These are phyloP conservation scores for Dufourea novaeangliae DNA, from an alignment of 1,140 invertebrate species.

Conservation along the genomic window DNA sequence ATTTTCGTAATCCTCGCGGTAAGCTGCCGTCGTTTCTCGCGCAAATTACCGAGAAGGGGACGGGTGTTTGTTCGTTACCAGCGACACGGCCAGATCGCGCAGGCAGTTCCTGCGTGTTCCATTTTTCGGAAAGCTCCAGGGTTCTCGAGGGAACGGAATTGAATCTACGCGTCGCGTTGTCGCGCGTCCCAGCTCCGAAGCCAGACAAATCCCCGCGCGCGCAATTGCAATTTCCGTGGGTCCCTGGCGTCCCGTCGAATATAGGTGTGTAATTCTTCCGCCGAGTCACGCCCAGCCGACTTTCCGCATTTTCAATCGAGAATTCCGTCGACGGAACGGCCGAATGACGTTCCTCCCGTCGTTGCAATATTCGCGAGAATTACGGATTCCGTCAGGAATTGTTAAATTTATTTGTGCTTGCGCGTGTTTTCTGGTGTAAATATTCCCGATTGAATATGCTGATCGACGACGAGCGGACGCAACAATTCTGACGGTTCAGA, in stretches of 20 bases:
- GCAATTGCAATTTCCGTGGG: constrained; percentile 23
- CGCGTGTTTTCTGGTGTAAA: not conserved
- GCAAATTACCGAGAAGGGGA: not conserved
- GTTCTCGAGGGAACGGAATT: not conserved
- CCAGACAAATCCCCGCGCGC: constrained; percentile 7
- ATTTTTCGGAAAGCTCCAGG: not conserved
- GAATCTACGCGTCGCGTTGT: not conserved
- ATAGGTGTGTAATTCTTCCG: not conserved
- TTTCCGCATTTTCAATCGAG: not conserved
- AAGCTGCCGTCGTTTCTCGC: not conserved
- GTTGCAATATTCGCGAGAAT: not conserved
- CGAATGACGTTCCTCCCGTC: not conserved
- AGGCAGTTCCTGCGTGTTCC: not conserved
- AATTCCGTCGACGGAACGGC: not conserved
- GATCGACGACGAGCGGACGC: not conserved
- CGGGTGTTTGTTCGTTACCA: not conserved
- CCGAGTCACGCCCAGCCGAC: not conserved
- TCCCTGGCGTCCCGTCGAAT: not conserved
- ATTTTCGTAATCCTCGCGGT: not conserved
- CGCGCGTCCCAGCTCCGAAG: not conserved
- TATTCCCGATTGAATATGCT: not conserved
- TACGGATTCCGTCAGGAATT: not conserved
- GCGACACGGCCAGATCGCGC: not conserved
- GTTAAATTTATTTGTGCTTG: not conserved
- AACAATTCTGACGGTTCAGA: too few species aligned